Base-by-base conservation (phyloP, 2,888 invertebrate species). In the Heliconius hortense region DNA sequence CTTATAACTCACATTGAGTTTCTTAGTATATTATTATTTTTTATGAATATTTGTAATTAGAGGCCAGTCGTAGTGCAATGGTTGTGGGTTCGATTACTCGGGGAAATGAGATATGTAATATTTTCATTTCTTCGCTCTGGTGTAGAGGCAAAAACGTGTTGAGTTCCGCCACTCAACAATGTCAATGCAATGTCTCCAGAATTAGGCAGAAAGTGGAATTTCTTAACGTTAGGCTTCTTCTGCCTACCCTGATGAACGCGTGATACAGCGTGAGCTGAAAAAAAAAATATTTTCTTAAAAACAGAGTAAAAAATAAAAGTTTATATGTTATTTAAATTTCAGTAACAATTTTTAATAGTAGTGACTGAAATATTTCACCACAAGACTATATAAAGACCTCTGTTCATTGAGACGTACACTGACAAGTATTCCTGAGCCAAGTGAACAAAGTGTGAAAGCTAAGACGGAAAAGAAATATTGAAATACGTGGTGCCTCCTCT, bases 371-470 rank as follows among this genome's bases (percentile, higher is more conserved):
- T 69, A 67, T 60, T 75, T 59, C 26, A 75, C 66, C 73, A 35
- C 75, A 72, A 75, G 28, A 70, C 64, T 60, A 60, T 39, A 72
- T 72, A 72, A 78, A 77, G 77, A 76, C 68, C 53, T 76, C 74
- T 76, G 77, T 76, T 76, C 77, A 74, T 72, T 72, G 76, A 76
- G 71, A 76, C 76, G 72, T 74, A 76, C 72, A 72, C 72, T 76
- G 78, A 78, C 78, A 78, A 74, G 76, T 74, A 72, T 76, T 74
- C 74, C 76, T 76, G 63, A 74, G 64, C 60, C 78, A 76, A 78
- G 76, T 78, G 78, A 78, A 76, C 76, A 76, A 76, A 76, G 78
- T 78, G 78, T 76, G 76, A 78, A 76, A 78, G 76, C 74, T 53
- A 72, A 76, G 74, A 63, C 72, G 76, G 68, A 74, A 76, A 78